Evolutionary conservation across 2,888 invertebrate genomes (phyloP), one percentile per base, ranked within the genome.

Genomic region (Balanococcus diminutus): DNA sequence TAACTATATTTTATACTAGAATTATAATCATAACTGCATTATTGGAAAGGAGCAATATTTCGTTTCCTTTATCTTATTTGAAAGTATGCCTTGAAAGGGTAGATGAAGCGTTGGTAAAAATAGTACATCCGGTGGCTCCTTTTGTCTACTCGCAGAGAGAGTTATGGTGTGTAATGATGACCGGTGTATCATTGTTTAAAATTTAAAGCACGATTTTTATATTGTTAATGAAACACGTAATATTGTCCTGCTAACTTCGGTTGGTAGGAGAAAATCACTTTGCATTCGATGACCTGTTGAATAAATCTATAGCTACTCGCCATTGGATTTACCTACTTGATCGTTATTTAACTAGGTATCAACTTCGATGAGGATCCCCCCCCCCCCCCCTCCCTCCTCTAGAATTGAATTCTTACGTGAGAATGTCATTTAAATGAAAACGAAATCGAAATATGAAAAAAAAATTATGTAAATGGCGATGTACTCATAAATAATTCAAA

Each of bases 151-250:
- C 28, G 61, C 28, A 19, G 67, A 67, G 67, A 67, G 75, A 36
- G 36, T 79, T 36, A 36, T 36, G 32, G 31, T 75, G 75, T 28
- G 32, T 79, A 19, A 28, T 36, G 32, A 36, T 25, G 36, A 79
- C 75, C 75, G 36, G 25, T 28, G 36, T 79, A 36, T 32, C 75
- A 79, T 79, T 79, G 75, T 79, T 79, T 79, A 28, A 79, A 79
- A 79, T 79, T 79, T 79, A 3, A 79, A 79, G 75, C 75, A 79
- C 75, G 75, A 79, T 79, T 79, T 79, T 79, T 36, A 79, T 36
- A 79, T 79, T 79, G 28, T 79, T 79, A 79, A 79, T 79, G 75
- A 79, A 79, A 79, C 75, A 36, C 75, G 75, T 79, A 79, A 79
- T 79, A 79, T 79, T 79, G 36, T 72, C 72, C 31, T 31, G 31